Evolutionary conservation across 2,888 invertebrate genomes (phyloP).

Genomic region (Tromatobia lineatoria): DNA sequence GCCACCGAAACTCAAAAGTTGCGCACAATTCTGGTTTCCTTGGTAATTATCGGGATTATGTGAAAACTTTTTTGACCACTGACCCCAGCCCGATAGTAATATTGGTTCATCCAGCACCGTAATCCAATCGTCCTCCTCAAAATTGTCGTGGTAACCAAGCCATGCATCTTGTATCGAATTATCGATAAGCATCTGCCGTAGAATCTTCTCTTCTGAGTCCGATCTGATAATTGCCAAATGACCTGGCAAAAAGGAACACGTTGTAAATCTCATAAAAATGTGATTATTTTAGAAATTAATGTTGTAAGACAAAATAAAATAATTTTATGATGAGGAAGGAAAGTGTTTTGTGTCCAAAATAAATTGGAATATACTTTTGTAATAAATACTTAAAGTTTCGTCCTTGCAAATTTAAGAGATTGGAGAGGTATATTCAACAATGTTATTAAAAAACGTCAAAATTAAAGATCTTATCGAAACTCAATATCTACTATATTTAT

Average conservation of each 20-base stretch:
- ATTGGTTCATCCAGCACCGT: slow-evolving; percentile 64
- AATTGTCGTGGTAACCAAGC: slow-evolving; percentile 70
- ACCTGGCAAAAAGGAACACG: slow-evolving; percentile 41
- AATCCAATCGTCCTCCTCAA: slow-evolving; percentile 66
- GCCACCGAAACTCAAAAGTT: slow-evolving; percentile 43
- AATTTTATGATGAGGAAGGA: no score
- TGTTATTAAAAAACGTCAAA: no score
- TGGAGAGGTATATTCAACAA: no score
- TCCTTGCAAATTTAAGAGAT: no score
- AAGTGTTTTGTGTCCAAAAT: no score
- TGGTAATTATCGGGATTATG: slow-evolving; percentile 54
- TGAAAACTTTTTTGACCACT: slow-evolving; percentile 55
- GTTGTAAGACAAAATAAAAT: no score
- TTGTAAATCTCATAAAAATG: no score
- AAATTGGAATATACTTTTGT: no score
- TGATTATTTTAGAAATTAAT: no score
- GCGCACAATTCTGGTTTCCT: slow-evolving; percentile 62
- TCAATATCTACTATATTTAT: no score
- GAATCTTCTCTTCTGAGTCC: slow-evolving; percentile 65
- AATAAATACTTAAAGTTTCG: no score
- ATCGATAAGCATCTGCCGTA: slow-evolving; percentile 58
- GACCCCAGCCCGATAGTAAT: slow-evolving; percentile 60
- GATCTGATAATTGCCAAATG: slow-evolving; percentile 66
- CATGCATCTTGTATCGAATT: slow-evolving; percentile 53
- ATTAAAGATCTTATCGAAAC: no score